Conservation (phyloP, 2,113 vertebrate species). For the Abramis brama region DNA sequence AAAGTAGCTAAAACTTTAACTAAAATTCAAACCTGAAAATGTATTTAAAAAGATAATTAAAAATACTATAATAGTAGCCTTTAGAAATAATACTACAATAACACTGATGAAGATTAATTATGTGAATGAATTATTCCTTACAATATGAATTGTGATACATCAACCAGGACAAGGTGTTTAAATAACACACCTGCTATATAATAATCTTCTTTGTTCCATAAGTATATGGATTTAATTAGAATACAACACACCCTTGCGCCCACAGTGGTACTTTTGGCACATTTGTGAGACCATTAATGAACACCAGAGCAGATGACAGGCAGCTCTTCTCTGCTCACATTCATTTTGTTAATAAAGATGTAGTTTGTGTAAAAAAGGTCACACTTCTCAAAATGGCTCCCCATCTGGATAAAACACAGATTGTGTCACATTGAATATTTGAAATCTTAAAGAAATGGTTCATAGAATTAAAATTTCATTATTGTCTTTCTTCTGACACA, state of each 20-base stretch:
- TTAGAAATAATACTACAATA: background rate
- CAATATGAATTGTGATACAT: background rate
- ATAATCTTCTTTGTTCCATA: background rate
- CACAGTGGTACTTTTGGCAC: conserved; percentile 20
- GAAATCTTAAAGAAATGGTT: background rate
- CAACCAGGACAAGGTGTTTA: background rate
- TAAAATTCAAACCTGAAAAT: background rate
- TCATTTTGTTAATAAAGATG: conserved; percentile 37
- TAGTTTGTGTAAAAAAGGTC: conserved; percentile 52
- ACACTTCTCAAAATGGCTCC: conserved; percentile 14
- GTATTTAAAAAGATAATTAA: background rate
- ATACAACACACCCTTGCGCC: background rate
- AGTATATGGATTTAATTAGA: background rate
- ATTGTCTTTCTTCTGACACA: background rate
- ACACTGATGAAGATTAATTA: background rate
- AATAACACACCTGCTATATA: background rate
- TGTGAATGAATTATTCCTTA: background rate
- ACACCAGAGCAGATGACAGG: conserved; percentile 24
- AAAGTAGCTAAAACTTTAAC: background rate
- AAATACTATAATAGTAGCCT: background rate
- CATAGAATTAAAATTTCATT: background rate
- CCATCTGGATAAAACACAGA: conserved; percentile 35
- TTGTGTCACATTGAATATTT: background rate
- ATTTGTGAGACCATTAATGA: conserved; percentile 43
- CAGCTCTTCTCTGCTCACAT: conserved; percentile 7